Base-by-base conservation (phyloP, 2,113 vertebrate species). In the Balaenoptera acutorostrata region DNA sequence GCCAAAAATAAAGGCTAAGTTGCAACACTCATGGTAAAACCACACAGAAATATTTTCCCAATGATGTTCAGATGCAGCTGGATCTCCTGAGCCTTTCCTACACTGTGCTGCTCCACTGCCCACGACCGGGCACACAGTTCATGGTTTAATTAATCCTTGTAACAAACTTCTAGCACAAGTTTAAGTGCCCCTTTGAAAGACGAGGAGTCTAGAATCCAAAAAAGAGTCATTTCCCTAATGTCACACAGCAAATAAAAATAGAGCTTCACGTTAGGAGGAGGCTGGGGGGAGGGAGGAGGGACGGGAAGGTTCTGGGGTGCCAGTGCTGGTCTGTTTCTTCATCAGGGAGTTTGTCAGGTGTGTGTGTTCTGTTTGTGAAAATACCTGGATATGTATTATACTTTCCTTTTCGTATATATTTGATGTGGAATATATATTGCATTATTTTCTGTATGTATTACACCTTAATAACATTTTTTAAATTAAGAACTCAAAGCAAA, bases 21-120 rank as follows among this genome's bases (percentile, higher is more conserved):
- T 14, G 33, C 78, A 49, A 69, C 25, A 5, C 4, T 5, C 31
- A 39, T 5, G 17, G 36, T 23, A n/a, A 52, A 18, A 46, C 2
- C 66, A 46, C 64, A 39, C n/a, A 59, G 44, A 36, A 17, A 12
- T 4, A 57, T 29, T 31, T 25, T 13, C 17, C 6, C 44, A 31
- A 3, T 3, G 69, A 13, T 23, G 31, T 6, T 46, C 23, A 4
- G 29, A 31, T 2, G 9, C 69, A 18, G 12, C 17, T 25, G 1
- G 27, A 2, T 0, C 27, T 3, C 0, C 36, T 6, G 87, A 14
- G 59, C 17, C 77, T 23, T 36, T 18, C 4, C 44, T 21, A 8
- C 12, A 1, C 1, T 0, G 0, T 1, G 68, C 46, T 0, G 0
- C 36, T 14, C 29, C 21, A 5, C 5, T 1, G 0, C 21, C n/a